phyloP scores from a whole-genome alignment of 2,888 invertebrate genomes.

The Entomobrya proxima region DNA sequence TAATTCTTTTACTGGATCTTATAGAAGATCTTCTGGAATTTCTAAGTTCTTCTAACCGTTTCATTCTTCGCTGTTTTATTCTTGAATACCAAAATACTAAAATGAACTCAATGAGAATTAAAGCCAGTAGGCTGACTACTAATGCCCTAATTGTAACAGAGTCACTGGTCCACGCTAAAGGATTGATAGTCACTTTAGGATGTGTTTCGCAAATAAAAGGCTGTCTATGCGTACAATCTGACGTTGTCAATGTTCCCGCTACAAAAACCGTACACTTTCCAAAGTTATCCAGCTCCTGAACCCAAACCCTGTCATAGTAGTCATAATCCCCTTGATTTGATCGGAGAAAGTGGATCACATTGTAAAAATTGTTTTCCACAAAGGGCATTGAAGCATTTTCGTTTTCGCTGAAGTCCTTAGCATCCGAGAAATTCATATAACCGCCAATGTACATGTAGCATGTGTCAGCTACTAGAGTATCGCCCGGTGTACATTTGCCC shows the following conservation, averaged over 20 bases:
- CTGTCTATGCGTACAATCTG: constrained; percentile 88
- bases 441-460: constrained; percentile 98
- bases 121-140: constrained; percentile 83
- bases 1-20: constrained; percentile 88
- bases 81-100: constrained; percentile 93
- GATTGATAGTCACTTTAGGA: constrained; percentile 91
- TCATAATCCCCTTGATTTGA: constrained; percentile 87
- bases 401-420: constrained; percentile 90
- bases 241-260: constrained; percentile 86
- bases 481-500: constrained; percentile 97
- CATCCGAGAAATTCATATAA: constrained; percentile 92
- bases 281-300: constrained; percentile 90
- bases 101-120: constrained; percentile 87
- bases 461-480: constrained; percentile 91
- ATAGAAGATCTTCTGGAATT: constrained; percentile 95
- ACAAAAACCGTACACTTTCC: constrained; percentile 91
- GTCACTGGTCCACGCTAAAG: constrained; percentile 89
- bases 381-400: constrained; percentile 96
- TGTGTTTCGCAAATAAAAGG: constrained; percentile 98
- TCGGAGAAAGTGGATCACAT: constrained; percentile 86
- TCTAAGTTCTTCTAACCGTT: constrained; percentile 90
- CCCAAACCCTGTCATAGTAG: constrained; percentile 91
- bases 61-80: constrained; percentile 90
- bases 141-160: constrained; percentile 88
- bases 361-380: constrained; percentile 86